A percentile compares a stretch with the other conserved stretches of the same genome.
These are phyloP conservation scores for Plecotus auritus DNA, from an alignment of 2,113 vertebrate genomes.

Conservation along the genomic window DNA sequence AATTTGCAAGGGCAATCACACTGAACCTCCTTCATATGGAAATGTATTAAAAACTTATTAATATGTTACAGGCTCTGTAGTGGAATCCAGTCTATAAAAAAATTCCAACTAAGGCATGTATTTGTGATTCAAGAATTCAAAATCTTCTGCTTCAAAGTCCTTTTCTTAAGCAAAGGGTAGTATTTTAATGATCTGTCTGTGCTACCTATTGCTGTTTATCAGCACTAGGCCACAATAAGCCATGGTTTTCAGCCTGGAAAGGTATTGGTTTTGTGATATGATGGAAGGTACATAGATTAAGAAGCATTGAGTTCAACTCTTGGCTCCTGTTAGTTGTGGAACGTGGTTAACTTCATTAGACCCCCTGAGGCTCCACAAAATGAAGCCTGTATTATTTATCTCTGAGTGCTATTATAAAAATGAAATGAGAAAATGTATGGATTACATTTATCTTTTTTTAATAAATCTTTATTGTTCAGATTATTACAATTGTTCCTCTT, in stretches of 20 bases:
- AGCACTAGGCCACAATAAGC: background rate
- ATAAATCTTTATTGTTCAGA: too few species aligned
- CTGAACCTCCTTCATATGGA: background rate
- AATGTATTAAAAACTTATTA: slow-evolving; percentile 29
- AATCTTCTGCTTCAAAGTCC: background rate
- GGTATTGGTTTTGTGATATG: background rate
- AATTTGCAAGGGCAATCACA: slow-evolving; percentile 2
- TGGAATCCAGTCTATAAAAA: background rate
- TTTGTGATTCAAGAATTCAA: slow-evolving; percentile 21
- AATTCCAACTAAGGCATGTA: background rate
- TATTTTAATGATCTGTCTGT: background rate
- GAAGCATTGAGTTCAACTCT: background rate
- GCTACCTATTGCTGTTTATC: background rate
- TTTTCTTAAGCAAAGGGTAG: background rate
- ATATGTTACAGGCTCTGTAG: background rate
- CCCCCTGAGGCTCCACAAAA: background rate
- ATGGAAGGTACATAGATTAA: background rate
- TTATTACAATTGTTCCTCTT: too few species aligned
- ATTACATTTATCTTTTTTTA: background rate
- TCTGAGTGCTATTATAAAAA: background rate
- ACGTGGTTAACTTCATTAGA: background rate
- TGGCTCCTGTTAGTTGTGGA: background rate
- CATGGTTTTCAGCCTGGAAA: background rate
- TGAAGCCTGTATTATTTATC: background rate
- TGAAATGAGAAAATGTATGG: background rate